A percentile compares a stretch with the other conserved stretches of the same genome.
Conservation (phyloP, 2,888 invertebrate species). For the Eurois occulta region DNA sequence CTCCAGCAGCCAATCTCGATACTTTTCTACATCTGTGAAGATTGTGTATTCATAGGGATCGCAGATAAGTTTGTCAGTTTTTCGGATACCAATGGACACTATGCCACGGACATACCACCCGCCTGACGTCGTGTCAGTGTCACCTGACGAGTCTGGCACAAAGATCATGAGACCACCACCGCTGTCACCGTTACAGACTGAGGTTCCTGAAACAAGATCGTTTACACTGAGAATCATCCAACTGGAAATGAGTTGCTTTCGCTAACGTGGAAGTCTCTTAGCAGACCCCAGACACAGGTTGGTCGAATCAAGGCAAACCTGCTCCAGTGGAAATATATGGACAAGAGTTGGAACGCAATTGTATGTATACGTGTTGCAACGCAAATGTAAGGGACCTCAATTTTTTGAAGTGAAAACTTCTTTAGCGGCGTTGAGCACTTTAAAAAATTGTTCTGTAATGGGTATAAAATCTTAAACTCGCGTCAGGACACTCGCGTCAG, state of each 20-base stretch:
- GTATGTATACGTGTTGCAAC: background rate
- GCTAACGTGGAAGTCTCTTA: background rate
- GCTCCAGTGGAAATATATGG: no score
- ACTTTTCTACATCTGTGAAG: slow-evolving; percentile 83
- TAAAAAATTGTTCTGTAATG: no score
- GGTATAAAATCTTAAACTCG: no score
- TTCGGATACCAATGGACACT: slow-evolving; percentile 73
- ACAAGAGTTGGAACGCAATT: no score
- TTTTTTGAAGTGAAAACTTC: background rate
- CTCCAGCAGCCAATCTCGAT: slow-evolving; percentile 72
- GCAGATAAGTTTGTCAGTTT: slow-evolving; percentile 76
- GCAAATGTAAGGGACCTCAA: background rate
- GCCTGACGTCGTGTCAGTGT: slow-evolving; percentile 61
- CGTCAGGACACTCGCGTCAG: no score
- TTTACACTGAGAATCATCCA: background rate
- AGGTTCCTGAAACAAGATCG: background rate
- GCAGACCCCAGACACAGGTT: no score
- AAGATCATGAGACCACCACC: slow-evolving; percentile 11
- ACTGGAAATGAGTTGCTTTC: no score
- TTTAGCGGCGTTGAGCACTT: background rate
- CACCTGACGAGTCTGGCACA: slow-evolving; percentile 70
- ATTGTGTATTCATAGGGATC: slow-evolving; percentile 84
- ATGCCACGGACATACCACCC: slow-evolving; percentile 77
- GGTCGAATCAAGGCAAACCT: no score
- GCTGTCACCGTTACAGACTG: slow-evolving; percentile 9